Percentiles rank a stretch among this genome's conserved stretches.
Evolutionary conservation across 2,888 invertebrate species (phyloP).

Genomic region (Cremastinae sp.): DNA sequence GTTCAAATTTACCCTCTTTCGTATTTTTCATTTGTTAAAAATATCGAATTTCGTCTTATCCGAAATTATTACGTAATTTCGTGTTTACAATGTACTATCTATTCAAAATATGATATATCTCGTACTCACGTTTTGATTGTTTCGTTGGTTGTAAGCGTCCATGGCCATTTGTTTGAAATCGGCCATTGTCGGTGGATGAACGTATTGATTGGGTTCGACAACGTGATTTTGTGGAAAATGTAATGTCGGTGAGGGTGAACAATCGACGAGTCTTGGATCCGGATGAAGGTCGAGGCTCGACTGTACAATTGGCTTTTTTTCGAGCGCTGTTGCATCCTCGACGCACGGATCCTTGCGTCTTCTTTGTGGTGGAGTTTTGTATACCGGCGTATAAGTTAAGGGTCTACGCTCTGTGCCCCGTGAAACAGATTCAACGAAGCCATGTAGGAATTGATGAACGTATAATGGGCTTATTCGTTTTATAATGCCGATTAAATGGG

Average conservation of each 20-base stretch:
- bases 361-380: conserved; percentile 77
- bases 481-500: conserved; percentile 51
- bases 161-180: conserved; percentile 78
- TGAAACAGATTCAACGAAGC: conserved; percentile 71
- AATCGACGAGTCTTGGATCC: conserved; percentile 71
- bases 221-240: conserved; percentile 70
- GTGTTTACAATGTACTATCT: too few species aligned
- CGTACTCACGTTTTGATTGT: conserved; percentile 77
- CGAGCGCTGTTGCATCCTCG: conserved; percentile 71
- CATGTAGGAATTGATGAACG: conserved; percentile 62
- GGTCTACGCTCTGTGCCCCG: conserved; percentile 78
- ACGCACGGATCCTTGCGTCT: conserved; percentile 72
- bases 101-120: too few species aligned
- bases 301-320: conserved; percentile 75
- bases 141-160: conserved; percentile 77
- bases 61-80: too few species aligned
- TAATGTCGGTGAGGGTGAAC: conserved; percentile 68
- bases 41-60: conserved; percentile 6
- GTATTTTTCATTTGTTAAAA: conserved; percentile 23
- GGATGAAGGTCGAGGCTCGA: conserved; percentile 71
- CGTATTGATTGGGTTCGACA: conserved; percentile 68
- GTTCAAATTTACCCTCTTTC: conserved; percentile 26
- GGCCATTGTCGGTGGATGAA: conserved; percentile 75
- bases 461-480: conserved; percentile 53
- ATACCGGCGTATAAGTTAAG: conserved; percentile 76